Conservation (phyloP, 2,888 invertebrate species). For the Craniophora ligustri region DNA sequence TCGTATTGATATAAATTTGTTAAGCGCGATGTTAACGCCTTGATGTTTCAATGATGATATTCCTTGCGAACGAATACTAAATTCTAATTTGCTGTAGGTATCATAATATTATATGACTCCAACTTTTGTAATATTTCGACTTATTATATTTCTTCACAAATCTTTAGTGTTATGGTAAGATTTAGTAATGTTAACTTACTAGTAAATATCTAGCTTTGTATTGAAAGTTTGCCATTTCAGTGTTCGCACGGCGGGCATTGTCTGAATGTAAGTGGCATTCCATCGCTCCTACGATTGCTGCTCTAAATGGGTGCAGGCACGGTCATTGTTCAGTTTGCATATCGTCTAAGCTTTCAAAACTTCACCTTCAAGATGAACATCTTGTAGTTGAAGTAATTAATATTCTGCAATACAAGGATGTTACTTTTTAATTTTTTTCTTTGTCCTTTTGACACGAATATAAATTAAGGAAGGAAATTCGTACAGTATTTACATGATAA, state of each 20-base stretch:
- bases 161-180: too few relatives aligned
- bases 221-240: constrained; percentile 55
- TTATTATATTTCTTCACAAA: background rate
- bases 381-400: constrained; percentile 5
- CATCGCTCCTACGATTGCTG: constrained; percentile 60
- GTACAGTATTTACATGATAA: constrained; percentile 3
- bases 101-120: too few relatives aligned
- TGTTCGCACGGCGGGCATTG: constrained; percentile 55
- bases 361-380: constrained; percentile 26
- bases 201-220: constrained; percentile 34
- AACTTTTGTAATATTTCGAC: too few relatives aligned
- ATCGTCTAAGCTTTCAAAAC: constrained; percentile 55
- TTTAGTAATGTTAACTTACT: background rate
- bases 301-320: constrained; percentile 62
- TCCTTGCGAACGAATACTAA: constrained; percentile 2
- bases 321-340: constrained; percentile 57
- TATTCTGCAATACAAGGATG: constrained; percentile 12
- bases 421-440: constrained; percentile 14
- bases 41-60: constrained; percentile 5
- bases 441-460: constrained; percentile 14
- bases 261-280: constrained; percentile 65
- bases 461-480: constrained; percentile 24
- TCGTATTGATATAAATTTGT: constrained; percentile 41
- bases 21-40: constrained; percentile 10
- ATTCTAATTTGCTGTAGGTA: too few relatives aligned